A percentile compares a stretch with the other conserved stretches of the same genome.
Evolutionary conservation across 2,797 vertebrate species (phyloP).

Genomic region (Adrianichthys oophorus): DNA sequence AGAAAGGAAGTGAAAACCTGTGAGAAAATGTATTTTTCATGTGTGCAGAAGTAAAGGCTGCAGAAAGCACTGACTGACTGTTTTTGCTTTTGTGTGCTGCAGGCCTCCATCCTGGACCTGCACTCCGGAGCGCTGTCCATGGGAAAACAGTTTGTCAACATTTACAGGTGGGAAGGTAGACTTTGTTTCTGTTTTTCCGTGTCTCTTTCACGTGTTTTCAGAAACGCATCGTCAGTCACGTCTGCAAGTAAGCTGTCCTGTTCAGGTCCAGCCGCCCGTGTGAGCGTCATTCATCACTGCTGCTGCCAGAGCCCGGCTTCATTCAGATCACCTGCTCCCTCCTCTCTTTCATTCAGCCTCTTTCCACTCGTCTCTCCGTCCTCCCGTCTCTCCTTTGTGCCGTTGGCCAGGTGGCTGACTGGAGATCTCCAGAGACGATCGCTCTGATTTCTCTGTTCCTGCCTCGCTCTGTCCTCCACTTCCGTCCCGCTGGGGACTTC

Average conservation of each 20-base stretch:
- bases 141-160: constrained; percentile 94
- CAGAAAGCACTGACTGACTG: not conserved
- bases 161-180: constrained; percentile 86
- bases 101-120: constrained; percentile 96
- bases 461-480: not conserved
- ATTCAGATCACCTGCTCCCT: constrained; percentile 8
- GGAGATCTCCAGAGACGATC: constrained; percentile 10
- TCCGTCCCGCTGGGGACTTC: constrained; percentile 1
- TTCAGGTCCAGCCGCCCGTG: constrained; percentile 14
- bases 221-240: constrained; percentile 24
- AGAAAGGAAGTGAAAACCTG: too few species aligned
- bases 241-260: constrained; percentile 14
- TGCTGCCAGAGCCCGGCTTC: constrained; percentile 7
- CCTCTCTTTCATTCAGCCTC: not conserved
- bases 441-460: constrained; percentile 35
- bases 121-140: constrained; percentile 94
- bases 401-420: constrained; percentile 2
- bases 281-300: constrained; percentile 33
- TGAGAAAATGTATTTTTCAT: not conserved
- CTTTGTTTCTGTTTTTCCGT: not conserved
- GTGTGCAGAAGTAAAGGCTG: not conserved
- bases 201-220: not conserved
- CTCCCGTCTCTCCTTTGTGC: not conserved
- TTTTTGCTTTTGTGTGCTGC: constrained; percentile 25
- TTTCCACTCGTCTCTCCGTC: not conserved